These are phyloP conservation scores for Cryptosula pallasiana DNA, from an alignment of 2,888 invertebrate genomes.

Conservation along the genomic window DNA sequence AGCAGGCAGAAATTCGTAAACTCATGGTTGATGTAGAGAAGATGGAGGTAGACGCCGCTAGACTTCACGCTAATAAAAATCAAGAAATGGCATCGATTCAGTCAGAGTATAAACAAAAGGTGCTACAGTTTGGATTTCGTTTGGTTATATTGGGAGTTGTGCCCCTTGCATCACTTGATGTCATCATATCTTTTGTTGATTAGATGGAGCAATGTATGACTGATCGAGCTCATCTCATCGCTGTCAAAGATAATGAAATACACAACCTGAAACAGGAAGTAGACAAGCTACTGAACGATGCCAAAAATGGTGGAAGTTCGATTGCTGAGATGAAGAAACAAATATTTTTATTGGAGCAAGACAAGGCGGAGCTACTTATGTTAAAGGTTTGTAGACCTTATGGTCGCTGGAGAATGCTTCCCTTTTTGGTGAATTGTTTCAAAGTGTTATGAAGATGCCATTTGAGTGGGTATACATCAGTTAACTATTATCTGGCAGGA, in stretches of 20 bases:
- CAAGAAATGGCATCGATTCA: neutral
- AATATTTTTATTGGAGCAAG: conserved; percentile 7
- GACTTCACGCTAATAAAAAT: neutral
- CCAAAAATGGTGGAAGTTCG: conserved; percentile 18
- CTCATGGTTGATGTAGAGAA: conserved; percentile 9
- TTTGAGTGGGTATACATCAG: too few relatives aligned
- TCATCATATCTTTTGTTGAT: too few relatives aligned
- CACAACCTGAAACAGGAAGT: conserved; percentile 21
- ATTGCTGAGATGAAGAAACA: conserved; percentile 21
- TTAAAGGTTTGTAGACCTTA: neutral
- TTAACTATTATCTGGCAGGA: too few relatives aligned
- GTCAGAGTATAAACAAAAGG: conserved; percentile 1
- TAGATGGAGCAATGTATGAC: conserved; percentile 16
- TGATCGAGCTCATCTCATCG: conserved; percentile 14
- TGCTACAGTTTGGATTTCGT: too few relatives aligned
- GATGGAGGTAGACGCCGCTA: conserved; percentile 16
- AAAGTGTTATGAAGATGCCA: too few relatives aligned
- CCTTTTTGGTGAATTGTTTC: too few relatives aligned
- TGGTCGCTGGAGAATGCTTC: too few relatives aligned
- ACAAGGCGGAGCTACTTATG: conserved; percentile 15
- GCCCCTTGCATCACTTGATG: too few relatives aligned
- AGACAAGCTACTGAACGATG: conserved; percentile 11
- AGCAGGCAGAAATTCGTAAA: conserved; percentile 10
- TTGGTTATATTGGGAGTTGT: too few relatives aligned
- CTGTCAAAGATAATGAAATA: conserved; percentile 17